phyloP scores from a whole-genome alignment of 2,113 vertebrate genomes.

The Dasyurus viverrinus region DNA sequence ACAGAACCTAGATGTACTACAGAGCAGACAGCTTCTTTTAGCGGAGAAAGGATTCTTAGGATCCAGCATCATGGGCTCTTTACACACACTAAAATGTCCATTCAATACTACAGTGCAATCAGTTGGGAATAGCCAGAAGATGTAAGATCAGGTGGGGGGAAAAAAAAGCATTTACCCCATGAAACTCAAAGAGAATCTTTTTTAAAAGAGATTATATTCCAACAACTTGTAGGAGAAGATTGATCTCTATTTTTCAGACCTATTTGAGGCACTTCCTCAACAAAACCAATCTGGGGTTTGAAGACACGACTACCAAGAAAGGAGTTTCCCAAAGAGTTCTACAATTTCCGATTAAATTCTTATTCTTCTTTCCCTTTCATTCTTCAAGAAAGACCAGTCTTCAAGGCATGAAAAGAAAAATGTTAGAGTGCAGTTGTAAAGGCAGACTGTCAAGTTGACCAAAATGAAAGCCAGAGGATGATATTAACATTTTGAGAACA shows the following conservation, averaged over 20 bases:
- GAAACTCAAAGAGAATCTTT: neutral
- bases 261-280: constrained; percentile 24
- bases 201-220: neutral
- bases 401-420: neutral
- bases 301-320: neutral
- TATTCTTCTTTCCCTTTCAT: neutral
- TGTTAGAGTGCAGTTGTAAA: neutral
- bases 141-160: neutral
- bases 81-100: neutral
- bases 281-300: neutral
- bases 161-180: neutral
- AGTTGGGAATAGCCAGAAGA: neutral
- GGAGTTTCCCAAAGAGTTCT: neutral
- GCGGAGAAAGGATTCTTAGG: neutral
- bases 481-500: constrained; percentile 63
- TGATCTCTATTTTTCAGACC: constrained; percentile 2
- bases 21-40: neutral
- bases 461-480: constrained; percentile 28
- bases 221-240: neutral
- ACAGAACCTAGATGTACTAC: neutral
- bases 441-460: neutral
- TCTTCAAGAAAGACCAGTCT: neutral
- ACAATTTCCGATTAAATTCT: neutral
- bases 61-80: neutral
- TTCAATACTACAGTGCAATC: neutral